Conservation (phyloP, 1,140 invertebrate genomes). For the Tribolium madens region DNA sequence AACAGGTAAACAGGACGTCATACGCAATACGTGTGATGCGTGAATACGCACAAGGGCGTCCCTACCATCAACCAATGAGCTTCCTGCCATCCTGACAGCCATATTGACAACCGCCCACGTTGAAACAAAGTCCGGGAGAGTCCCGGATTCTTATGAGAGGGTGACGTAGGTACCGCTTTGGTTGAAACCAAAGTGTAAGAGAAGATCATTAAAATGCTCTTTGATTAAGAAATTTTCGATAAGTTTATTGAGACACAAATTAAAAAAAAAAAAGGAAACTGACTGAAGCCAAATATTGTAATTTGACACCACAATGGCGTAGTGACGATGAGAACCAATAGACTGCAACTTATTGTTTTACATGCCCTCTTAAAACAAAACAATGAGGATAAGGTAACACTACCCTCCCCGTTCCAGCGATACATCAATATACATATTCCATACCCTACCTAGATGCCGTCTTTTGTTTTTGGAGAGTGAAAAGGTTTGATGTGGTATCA, state of each 20-base stretch:
- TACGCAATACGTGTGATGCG: constrained; percentile 37
- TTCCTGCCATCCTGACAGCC: constrained; percentile 48
- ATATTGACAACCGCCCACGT: constrained; percentile 54
- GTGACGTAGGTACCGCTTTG: not conserved
- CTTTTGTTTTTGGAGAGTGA: not conserved
- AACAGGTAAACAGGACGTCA: constrained; percentile 34
- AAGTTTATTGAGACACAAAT: not conserved
- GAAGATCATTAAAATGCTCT: not conserved
- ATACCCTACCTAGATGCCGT: not conserved
- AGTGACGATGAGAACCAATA: constrained; percentile 16
- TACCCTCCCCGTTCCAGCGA: not conserved
- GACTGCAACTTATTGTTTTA: constrained; percentile 32
- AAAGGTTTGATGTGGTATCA: not conserved
- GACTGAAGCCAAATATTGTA: constrained; percentile 10
- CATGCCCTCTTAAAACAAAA: constrained; percentile 21
- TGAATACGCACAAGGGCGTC: constrained; percentile 52
- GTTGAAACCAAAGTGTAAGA: not conserved
- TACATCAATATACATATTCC: not conserved
- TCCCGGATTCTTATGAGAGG: constrained; percentile 17
- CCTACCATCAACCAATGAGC: constrained; percentile 49
- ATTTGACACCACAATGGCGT: constrained; percentile 26
- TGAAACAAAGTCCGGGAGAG: constrained; percentile 47
- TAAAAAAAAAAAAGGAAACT: not conserved
- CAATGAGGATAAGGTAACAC: constrained; percentile 19
- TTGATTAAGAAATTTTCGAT: not conserved